Conservation (phyloP, 37 sponge, comb jelly and placozoan genomes). For the Theonella swinhoei region DNA sequence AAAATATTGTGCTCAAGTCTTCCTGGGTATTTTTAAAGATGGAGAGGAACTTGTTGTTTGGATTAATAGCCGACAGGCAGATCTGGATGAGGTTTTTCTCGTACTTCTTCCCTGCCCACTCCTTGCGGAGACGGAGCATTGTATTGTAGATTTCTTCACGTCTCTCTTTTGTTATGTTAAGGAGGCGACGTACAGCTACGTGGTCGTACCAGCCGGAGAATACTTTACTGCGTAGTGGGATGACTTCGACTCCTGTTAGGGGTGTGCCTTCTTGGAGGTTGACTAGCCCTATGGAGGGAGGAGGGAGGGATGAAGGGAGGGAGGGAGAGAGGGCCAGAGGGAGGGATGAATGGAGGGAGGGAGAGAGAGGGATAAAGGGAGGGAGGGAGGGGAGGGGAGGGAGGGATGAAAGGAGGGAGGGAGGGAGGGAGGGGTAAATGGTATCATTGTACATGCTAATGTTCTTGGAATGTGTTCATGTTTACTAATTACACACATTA, state of each 20-base stretch:
- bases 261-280: constrained; percentile 72
- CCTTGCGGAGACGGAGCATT: constrained; percentile 56
- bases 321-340: too few relatives aligned
- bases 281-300: too few relatives aligned
- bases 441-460: too few relatives aligned
- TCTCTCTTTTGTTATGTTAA: constrained; percentile 36
- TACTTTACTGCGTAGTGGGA: constrained; percentile 71
- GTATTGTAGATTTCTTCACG: constrained; percentile 53
- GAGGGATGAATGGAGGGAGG: too few relatives aligned
- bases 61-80: constrained; percentile 65
- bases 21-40: constrained; percentile 71
- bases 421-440: too few relatives aligned
- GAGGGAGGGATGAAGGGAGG: too few relatives aligned
- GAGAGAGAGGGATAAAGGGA: too few relatives aligned
- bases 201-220: constrained; percentile 84
- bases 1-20: constrained; percentile 77
- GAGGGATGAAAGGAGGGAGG: too few relatives aligned
- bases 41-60: constrained; percentile 57
- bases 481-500: too few relatives aligned
- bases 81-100: constrained; percentile 72
- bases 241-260: constrained; percentile 70
- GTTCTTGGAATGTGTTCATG: too few relatives aligned
- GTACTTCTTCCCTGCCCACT: constrained; percentile 64
- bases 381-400: too few relatives aligned
- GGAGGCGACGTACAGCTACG: constrained; percentile 68